phyloP scores from a whole-genome alignment of 2,888 invertebrate species.

The Spisula subtruncata region DNA sequence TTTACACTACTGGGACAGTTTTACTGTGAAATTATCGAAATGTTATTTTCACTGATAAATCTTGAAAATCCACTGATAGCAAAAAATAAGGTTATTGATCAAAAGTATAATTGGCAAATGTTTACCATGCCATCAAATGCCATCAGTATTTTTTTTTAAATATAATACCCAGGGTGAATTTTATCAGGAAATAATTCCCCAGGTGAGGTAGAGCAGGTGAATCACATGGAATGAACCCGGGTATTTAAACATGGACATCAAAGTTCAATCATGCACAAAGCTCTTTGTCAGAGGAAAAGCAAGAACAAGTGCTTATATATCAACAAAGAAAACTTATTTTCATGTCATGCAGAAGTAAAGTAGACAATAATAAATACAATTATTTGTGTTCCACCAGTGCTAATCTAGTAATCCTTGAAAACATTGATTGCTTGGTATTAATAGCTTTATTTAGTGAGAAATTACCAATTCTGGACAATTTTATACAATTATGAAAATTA shows the following conservation, averaged over 20 bases:
- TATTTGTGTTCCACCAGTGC: background rate
- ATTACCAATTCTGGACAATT: background rate
- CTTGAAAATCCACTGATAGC: no score
- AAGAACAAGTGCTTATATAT: background rate
- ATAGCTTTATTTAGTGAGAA: background rate
- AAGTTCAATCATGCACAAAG: background rate
- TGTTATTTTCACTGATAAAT: no score
- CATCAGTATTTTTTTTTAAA: background rate
- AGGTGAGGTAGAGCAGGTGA: conserved; percentile 1
- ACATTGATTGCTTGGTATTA: no score
- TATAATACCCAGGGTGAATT: background rate
- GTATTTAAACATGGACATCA: background rate
- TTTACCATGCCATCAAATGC: background rate
- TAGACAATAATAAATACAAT: background rate
- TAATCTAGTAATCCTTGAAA: no score
- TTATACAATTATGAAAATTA: background rate
- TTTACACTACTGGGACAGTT: no score
- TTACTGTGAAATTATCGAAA: no score
- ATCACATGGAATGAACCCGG: conserved; percentile 15
- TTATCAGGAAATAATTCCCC: conserved; percentile 29
- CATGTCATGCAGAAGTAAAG: no score
- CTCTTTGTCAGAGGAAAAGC: background rate
- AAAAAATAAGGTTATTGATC: no score
- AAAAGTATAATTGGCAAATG: background rate
- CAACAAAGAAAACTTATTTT: background rate